Percentiles rank a stretch among this genome's conserved stretches.
Conservation (phyloP, 2,113 vertebrate species). For the Cricetomys ansorgei region DNA sequence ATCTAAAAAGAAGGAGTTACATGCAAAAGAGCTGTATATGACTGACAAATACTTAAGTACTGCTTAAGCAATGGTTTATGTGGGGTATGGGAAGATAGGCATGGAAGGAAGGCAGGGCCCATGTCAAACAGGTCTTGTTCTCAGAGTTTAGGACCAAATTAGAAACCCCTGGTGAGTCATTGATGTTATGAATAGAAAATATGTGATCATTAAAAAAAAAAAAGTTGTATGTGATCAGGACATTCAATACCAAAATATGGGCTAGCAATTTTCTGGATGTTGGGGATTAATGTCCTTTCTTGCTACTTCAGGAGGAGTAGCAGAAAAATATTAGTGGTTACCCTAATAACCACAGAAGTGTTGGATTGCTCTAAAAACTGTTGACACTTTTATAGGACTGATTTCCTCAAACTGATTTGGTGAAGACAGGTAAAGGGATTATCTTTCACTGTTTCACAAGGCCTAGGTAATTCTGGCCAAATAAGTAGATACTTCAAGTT, state of each 20-base stretch:
- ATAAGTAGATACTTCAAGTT: conserved; percentile 1
- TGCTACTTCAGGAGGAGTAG: neutral
- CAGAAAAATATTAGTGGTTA: neutral
- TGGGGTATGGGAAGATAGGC: neutral
- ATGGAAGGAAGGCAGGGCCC: neutral
- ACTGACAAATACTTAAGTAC: neutral
- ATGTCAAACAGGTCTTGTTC: neutral
- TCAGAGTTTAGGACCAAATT: neutral
- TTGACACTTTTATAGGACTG: neutral
- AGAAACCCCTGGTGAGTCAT: neutral
- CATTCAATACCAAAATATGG: neutral
- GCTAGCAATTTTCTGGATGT: neutral
- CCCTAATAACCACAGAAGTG: neutral
- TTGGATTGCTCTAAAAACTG: neutral
- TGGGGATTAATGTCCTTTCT: neutral
- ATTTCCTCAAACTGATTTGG: neutral
- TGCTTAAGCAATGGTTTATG: neutral
- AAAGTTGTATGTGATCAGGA: neutral
- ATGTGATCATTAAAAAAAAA: neutral
- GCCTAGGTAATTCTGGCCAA: neutral
- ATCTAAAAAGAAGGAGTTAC: neutral
- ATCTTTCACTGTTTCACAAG: conserved; percentile 7
- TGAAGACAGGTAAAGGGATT: neutral
- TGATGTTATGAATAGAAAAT: neutral
- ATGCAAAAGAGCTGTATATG: neutral